Evolutionary conservation across 2,888 invertebrate genomes (phyloP).

Genomic region (Agelastica alni): DNA sequence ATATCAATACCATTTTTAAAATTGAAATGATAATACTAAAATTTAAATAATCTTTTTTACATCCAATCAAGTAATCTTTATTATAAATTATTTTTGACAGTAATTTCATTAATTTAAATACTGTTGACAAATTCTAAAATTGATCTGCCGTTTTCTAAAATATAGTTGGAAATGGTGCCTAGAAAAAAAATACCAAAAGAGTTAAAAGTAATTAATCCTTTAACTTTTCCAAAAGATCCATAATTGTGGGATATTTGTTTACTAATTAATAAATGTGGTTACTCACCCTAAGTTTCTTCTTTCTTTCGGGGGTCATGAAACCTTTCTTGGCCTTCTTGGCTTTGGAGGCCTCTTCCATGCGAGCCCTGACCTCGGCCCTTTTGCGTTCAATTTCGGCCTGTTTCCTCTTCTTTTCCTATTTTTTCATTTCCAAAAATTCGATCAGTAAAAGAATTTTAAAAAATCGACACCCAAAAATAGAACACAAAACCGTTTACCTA

Average conservation of each 20-base stretch:
- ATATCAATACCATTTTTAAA: too few relatives aligned
- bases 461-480: background rate
- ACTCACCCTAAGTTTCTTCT: conserved; percentile 99
- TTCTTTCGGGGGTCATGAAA: conserved; percentile 99
- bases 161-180: background rate
- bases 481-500: conserved; percentile 1
- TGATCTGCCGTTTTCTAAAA: too few relatives aligned
- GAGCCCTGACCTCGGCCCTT: conserved; percentile 98
- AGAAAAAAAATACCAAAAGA: background rate
- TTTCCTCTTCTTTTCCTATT: conserved; percentile 95
- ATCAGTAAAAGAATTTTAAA: background rate
- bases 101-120: too few relatives aligned
- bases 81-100: too few relatives aligned
- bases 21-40: too few relatives aligned
- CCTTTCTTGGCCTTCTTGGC: conserved; percentile 99
- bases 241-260: too few relatives aligned
- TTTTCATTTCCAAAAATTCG: conserved; percentile 33
- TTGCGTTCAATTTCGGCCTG: conserved; percentile 97
- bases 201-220: background rate
- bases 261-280: too few relatives aligned
- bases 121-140: too few relatives aligned
- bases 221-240: too few relatives aligned
- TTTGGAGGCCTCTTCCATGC: conserved; percentile 98
- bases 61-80: too few relatives aligned
- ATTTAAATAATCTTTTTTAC: too few relatives aligned